A percentile compares a stretch with the other conserved stretches of the same genome.
These are phyloP conservation scores for Centropyge bicolor DNA, from an alignment of 2,797 vertebrate species.

Conservation along the genomic window DNA sequence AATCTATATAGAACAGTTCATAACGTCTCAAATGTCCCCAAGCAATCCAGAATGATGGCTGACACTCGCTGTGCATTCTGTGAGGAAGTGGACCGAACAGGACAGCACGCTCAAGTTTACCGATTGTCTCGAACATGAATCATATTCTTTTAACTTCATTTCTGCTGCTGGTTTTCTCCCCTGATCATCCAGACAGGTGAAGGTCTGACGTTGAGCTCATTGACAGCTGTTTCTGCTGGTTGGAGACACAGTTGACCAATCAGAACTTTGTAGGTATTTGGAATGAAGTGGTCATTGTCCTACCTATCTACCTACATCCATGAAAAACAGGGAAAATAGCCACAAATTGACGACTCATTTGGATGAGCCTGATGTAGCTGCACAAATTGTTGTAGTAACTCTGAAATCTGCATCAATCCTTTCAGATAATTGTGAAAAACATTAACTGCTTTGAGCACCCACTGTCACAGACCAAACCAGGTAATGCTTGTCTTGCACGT, in stretches of 20 bases:
- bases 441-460: background rate
- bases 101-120: background rate
- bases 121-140: background rate
- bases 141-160: background rate
- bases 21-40: background rate
- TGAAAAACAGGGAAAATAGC: background rate
- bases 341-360: no score
- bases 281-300: no score
- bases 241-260: constrained; percentile 11
- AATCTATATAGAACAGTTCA: background rate
- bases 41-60: background rate
- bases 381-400: background rate
- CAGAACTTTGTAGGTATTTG: background rate
- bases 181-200: background rate
- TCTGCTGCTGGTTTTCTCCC: background rate
- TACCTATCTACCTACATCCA: background rate
- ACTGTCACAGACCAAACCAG: background rate
- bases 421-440: background rate
- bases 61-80: background rate
- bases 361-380: no score
- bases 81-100: no score
- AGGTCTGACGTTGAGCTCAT: background rate
- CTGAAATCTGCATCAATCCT: background rate
- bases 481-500: background rate
- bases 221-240: constrained; percentile 4